A percentile compares a stretch with the other conserved stretches of the same genome.
These are phyloP conservation scores for Standfussiana lucernea DNA, from an alignment of 2,888 invertebrate genomes.

Conservation along the genomic window DNA sequence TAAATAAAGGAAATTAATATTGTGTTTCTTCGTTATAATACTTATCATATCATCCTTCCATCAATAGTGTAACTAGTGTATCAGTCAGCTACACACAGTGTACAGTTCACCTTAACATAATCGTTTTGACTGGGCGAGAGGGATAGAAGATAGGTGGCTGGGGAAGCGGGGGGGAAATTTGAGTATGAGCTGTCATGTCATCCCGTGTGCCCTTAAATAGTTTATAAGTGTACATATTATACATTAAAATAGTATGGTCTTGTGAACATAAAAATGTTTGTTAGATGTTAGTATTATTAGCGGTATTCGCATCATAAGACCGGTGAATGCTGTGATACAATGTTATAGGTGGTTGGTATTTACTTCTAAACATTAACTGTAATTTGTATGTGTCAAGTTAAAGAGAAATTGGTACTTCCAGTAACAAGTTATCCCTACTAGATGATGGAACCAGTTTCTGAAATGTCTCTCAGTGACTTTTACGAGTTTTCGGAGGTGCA, in stretches of 20 bases:
- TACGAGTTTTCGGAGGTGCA: not conserved
- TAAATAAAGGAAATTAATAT: no score
- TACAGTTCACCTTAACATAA: no score
- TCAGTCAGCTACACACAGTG: no score
- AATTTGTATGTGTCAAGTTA: not conserved
- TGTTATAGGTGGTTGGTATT: slow-evolving; percentile 12
- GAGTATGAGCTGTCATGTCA: no score
- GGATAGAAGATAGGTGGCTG: no score
- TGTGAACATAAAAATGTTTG: slow-evolving; percentile 24
- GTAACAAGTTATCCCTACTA: not conserved
- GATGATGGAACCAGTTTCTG: not conserved
- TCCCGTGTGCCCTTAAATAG: no score
- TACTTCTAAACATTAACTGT: not conserved
- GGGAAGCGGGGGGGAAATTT: no score
- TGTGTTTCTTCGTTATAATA: no score
- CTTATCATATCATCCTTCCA: no score
- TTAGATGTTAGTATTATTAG: slow-evolving; percentile 23
- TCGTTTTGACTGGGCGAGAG: no score
- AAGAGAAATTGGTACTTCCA: not conserved
- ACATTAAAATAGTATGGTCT: slow-evolving; percentile 45
- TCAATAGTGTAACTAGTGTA: no score
- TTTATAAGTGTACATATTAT: slow-evolving; percentile 50
- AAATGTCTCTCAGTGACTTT: not conserved
- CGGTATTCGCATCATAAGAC: not conserved
- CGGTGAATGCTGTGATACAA: slow-evolving; percentile 1